Conservation (phyloP, 1,140 invertebrate species). For the Drosophila triauraria region DNA sequence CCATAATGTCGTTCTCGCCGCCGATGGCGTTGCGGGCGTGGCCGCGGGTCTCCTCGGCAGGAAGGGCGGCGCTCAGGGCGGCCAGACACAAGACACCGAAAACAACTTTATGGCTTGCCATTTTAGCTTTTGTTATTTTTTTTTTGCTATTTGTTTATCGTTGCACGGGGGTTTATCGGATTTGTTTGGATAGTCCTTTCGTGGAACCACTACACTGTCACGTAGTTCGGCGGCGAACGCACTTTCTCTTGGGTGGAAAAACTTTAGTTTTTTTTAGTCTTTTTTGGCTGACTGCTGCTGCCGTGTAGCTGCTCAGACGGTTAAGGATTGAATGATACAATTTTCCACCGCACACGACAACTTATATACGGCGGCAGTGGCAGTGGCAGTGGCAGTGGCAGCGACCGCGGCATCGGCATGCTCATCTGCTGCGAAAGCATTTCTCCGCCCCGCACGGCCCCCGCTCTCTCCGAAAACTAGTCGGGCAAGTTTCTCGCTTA, state of each 20-base stretch:
- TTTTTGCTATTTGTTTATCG: slow-evolving; percentile 20
- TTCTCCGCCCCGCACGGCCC: slow-evolving; percentile 45
- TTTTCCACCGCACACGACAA: slow-evolving; percentile 83
- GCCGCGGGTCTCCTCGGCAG: slow-evolving; percentile 88
- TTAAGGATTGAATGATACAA: slow-evolving; percentile 85
- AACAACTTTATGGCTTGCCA: slow-evolving; percentile 82
- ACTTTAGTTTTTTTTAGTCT: slow-evolving; percentile 46
- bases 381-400: slow-evolving; percentile 19
- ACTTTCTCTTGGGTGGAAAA: slow-evolving; percentile 75
- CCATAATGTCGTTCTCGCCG: slow-evolving; percentile 91
- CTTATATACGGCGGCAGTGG: slow-evolving; percentile 80
- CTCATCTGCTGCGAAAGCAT: slow-evolving; percentile 81
- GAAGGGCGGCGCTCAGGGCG: slow-evolving; percentile 87
- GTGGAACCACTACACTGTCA: slow-evolving; percentile 54
- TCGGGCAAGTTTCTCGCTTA: slow-evolving; percentile 83
- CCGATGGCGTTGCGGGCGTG: slow-evolving; percentile 87
- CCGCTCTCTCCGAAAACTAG: slow-evolving; percentile 59
- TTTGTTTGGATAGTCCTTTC: slow-evolving; percentile 71
- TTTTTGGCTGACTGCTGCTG: slow-evolving; percentile 72
- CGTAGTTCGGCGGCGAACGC: slow-evolving; percentile 65
- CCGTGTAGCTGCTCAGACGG: slow-evolving; percentile 84
- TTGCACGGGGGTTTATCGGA: slow-evolving; percentile 41
- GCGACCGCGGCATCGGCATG: slow-evolving; percentile 46
- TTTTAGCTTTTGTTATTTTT: slow-evolving; percentile 53
- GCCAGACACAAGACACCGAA: slow-evolving; percentile 86